A percentile compares a stretch with the other conserved stretches of the same genome.
Conservation (phyloP, 2,888 invertebrate species). For the Acanthoscelides obtectus region DNA sequence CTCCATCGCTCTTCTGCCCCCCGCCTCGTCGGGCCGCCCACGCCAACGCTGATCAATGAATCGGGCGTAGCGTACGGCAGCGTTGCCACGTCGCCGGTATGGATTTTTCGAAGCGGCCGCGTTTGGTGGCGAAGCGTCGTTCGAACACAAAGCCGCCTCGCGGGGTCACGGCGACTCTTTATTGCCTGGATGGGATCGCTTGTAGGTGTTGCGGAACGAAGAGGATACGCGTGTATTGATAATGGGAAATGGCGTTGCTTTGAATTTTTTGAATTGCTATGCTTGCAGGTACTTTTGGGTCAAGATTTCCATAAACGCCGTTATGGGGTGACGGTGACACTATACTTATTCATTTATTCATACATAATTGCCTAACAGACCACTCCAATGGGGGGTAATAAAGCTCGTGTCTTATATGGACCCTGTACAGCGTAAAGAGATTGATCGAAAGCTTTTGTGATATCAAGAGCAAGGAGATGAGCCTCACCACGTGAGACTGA, state of each 20-base stretch:
- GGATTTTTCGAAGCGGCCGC: constrained; percentile 6
- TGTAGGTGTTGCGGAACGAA: neutral
- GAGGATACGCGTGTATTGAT: neutral
- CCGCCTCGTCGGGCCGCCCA: constrained; percentile 22
- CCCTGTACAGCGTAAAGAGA: no score
- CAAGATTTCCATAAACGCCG: no score
- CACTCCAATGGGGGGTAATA: no score
- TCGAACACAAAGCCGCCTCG: neutral
- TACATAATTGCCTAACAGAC: no score
- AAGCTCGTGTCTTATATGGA: no score
- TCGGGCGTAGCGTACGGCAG: constrained; percentile 44
- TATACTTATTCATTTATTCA: no score
- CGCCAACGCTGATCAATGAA: constrained; percentile 46
- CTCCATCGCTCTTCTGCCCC: constrained; percentile 32
- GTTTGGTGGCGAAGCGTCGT: neutral
- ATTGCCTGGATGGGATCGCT: neutral
- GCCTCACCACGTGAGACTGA: no score
- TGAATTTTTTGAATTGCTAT: neutral
- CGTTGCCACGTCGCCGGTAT: constrained; percentile 38
- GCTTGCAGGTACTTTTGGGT: no score
- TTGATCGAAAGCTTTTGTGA: no score
- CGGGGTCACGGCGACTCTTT: neutral
- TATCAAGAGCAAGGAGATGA: no score
- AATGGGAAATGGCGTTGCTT: neutral
- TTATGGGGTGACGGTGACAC: no score